phyloP scores from a whole-genome alignment of 2,888 invertebrate species.

The Hypena proboscidalis region DNA sequence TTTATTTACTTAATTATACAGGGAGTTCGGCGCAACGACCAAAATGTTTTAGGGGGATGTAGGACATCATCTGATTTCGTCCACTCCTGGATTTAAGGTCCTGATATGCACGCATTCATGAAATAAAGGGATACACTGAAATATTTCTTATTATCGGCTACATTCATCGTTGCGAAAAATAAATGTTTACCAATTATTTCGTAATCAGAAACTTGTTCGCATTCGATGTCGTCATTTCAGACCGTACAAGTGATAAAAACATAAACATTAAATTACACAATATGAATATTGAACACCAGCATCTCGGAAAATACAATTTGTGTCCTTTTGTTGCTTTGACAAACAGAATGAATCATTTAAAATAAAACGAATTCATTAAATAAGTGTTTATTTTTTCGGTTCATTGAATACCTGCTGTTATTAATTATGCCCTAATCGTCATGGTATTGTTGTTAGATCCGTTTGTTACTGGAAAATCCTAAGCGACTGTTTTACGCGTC shows the following conservation, averaged over 20 bases:
- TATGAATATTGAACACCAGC: constrained; percentile 3
- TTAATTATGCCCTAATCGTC: constrained; percentile 50
- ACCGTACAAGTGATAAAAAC: constrained; percentile 33
- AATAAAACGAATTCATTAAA: background rate
- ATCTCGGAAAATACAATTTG: background rate
- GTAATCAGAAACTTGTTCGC: constrained; percentile 60
- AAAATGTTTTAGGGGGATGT: too few relatives aligned
- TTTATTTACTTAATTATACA: too few relatives aligned
- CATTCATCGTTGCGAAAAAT: constrained; percentile 59
- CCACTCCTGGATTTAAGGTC: too few relatives aligned
- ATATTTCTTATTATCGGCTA: constrained; percentile 58
- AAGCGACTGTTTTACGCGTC: constrained; percentile 41
- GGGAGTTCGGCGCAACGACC: too few relatives aligned
- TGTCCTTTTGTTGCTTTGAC: background rate
- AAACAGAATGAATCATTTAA: background rate
- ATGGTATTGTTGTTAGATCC: constrained; percentile 58
- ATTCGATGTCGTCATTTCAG: constrained; percentile 52
- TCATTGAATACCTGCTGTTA: constrained; percentile 22
- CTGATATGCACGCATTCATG: constrained; percentile 41
- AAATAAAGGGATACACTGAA: constrained; percentile 48
- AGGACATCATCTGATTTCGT: too few relatives aligned
- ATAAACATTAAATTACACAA: constrained; percentile 18
- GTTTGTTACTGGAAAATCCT: constrained; percentile 63
- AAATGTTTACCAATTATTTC: constrained; percentile 65
- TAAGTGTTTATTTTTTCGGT: constrained; percentile 13